Percentiles rank a stretch among this genome's conserved stretches.
phyloP scores from a whole-genome alignment of 1,140 invertebrate genomes.

The Arctopsyche grandis region DNA sequence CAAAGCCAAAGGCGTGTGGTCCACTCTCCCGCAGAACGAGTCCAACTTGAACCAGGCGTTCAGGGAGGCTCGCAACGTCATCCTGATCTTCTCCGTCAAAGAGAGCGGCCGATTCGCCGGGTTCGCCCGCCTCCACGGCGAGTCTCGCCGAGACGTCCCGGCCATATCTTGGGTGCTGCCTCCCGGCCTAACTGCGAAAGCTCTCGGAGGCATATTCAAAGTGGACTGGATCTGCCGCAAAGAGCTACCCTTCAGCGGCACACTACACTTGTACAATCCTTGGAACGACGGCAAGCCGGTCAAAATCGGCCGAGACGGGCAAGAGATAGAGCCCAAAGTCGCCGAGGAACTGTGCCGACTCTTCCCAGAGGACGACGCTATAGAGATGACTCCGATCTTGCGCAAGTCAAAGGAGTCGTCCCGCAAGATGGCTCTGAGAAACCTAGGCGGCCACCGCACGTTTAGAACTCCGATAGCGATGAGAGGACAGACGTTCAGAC shows the following conservation, averaged over 20 bases:
- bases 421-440: conserved; percentile 70
- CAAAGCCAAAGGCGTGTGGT: conserved; percentile 97
- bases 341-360: conserved; percentile 94
- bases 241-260: conserved; percentile 92
- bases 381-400: conserved; percentile 91
- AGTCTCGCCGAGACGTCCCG: conserved; percentile 88
- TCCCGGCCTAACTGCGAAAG: conserved; percentile 91
- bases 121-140: conserved; percentile 88
- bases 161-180: conserved; percentile 95
- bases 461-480: conserved; percentile 61
- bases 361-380: conserved; percentile 92
- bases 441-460: conserved; percentile 66
- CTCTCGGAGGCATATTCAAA: conserved; percentile 94
- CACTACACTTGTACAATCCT: conserved; percentile 93
- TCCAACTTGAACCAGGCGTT: conserved; percentile 95
- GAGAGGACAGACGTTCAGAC: conserved; percentile 61
- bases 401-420: conserved; percentile 88
- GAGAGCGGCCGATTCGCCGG: conserved; percentile 95
- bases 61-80: conserved; percentile 90
- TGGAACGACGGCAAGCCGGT: conserved; percentile 99
- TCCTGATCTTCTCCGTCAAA: conserved; percentile 97
- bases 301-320: conserved; percentile 98
- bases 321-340: conserved; percentile 96
- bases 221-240: conserved; percentile 97
- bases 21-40: conserved; percentile 96